Evolutionary conservation across 2,113 vertebrate species (phyloP).

Genomic region (Pandion haliaetus): DNA sequence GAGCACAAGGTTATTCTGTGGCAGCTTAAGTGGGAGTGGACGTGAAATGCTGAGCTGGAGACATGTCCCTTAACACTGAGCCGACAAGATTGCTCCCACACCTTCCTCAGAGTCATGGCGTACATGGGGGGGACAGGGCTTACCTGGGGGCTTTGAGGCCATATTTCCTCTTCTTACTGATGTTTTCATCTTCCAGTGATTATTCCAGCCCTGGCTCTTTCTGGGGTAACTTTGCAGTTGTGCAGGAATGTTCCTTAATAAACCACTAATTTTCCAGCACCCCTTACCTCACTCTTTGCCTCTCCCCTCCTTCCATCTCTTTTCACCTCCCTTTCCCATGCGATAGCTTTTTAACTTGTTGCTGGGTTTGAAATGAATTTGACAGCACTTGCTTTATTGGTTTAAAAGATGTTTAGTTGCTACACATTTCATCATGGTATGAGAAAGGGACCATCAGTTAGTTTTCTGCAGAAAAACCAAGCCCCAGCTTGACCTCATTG

Average conservation of each 20-base stretch:
- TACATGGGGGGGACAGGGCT: not conserved
- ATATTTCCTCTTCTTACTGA: not conserved
- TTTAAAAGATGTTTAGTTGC: not conserved
- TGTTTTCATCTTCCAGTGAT: not conserved
- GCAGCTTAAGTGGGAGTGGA: slow-evolving; percentile 16
- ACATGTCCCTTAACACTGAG: not conserved
- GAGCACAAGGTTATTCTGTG: slow-evolving; percentile 45
- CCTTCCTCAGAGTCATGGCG: not conserved
- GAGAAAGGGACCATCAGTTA: not conserved
- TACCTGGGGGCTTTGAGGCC: not conserved
- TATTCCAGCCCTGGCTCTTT: not conserved
- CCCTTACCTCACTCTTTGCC: not conserved
- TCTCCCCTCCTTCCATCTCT: not conserved
- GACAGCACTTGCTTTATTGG: not conserved
- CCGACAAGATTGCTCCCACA: not conserved
- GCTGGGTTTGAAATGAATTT: not conserved
- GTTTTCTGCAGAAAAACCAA: not conserved
- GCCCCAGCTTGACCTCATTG: not conserved
- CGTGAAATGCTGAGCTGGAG: not conserved
- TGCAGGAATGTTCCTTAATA: not conserved
- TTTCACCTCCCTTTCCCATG: not conserved
- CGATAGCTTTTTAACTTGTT: not conserved
- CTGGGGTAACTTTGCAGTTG: not conserved
- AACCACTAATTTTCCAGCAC: not conserved
- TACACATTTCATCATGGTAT: not conserved